Evolutionary conservation across 2,113 vertebrate species (phyloP).

Genomic region (Xiphophorus maculatus): DNA sequence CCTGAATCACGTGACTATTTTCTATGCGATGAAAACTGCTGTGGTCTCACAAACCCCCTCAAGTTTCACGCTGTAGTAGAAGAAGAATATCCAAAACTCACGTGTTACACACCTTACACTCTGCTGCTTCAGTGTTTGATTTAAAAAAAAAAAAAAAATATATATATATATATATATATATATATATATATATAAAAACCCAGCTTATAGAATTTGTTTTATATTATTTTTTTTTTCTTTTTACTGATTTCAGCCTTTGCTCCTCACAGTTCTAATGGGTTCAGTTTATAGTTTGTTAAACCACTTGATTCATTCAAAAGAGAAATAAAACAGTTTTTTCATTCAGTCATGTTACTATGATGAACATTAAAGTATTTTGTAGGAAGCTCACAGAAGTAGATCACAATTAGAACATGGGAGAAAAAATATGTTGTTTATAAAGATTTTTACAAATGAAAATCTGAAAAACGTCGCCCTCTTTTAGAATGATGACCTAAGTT

Average conservation of each 20-base stretch:
- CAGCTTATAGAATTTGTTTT: too few relatives aligned
- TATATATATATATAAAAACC: background rate
- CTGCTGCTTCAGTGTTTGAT: background rate
- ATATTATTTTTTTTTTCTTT: background rate
- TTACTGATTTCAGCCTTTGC: background rate
- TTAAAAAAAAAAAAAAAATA: too few relatives aligned
- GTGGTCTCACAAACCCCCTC: background rate
- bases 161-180: too few relatives aligned
- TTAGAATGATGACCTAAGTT: too few relatives aligned
- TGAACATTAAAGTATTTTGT: background rate
- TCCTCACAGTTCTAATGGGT: background rate
- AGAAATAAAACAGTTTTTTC: background rate
- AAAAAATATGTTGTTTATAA: background rate
- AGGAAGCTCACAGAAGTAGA: background rate
- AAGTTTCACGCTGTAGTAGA: background rate
- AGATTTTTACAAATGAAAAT: background rate
- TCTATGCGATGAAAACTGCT: background rate
- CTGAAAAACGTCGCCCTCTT: background rate
- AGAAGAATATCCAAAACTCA: background rate
- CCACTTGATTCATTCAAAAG: background rate
- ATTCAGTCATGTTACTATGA: background rate
- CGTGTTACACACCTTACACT: background rate
- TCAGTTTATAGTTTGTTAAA: background rate
- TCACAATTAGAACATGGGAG: background rate
- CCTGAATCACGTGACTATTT: background rate